Conservation (phyloP, 2,888 invertebrate genomes). For the Dendrolimus houi region DNA sequence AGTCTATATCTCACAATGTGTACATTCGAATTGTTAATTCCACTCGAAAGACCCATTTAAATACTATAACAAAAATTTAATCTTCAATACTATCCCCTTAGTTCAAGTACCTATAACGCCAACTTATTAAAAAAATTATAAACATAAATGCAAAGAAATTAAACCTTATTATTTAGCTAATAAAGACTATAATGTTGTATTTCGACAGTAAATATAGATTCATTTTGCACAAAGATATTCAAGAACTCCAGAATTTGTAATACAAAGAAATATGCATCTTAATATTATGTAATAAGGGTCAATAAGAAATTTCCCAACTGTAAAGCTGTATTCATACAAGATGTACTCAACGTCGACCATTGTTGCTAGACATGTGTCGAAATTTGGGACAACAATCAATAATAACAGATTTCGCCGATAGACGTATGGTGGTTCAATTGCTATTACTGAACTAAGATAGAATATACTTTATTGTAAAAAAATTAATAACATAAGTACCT, state of each 20-base stretch:
- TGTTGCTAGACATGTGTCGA: conserved; percentile 66
- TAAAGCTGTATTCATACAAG: conserved; percentile 28
- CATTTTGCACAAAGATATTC: no score
- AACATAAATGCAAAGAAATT: conserved; percentile 23
- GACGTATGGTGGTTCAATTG: not conserved
- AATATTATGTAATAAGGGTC: not conserved
- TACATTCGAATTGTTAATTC: conserved; percentile 4
- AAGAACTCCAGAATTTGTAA: not conserved
- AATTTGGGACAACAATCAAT: conserved; percentile 38
- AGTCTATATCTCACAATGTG: not conserved
- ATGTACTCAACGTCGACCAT: conserved; percentile 45
- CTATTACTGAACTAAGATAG: not conserved
- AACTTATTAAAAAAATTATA: conserved; percentile 19
- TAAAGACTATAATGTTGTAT: not conserved
- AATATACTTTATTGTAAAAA: no score
- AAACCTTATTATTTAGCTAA: not conserved
- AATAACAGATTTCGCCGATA: conserved; percentile 18
- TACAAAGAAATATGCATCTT: conserved; percentile 7
- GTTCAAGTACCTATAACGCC: conserved; percentile 48
- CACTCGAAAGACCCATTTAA: conserved; percentile 51
- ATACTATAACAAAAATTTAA: conserved; percentile 62
- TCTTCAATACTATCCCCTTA: conserved; percentile 57
- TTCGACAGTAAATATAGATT: not conserved
- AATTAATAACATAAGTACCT: no score
- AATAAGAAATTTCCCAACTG: not conserved